These are phyloP conservation scores for Helleia helle DNA, from an alignment of 2,888 invertebrate species.

Conservation along the genomic window DNA sequence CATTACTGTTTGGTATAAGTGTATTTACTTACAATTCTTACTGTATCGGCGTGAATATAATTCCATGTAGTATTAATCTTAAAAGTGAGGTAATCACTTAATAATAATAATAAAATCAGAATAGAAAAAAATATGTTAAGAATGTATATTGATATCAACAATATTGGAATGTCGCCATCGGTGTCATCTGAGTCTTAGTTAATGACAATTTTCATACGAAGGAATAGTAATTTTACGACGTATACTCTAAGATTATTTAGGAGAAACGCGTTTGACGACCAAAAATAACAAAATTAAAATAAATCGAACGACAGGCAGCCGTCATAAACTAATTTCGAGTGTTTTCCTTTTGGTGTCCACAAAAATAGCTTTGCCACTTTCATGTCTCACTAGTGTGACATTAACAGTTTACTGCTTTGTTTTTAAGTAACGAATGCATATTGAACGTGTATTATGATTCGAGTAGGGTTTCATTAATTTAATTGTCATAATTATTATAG, in stretches of 20 bases:
- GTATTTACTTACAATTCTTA: no score
- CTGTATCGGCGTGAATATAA: no score
- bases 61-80: no score
- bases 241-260: constrained; percentile 51
- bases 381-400: constrained; percentile 62
- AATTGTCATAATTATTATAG: no score
- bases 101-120: no score
- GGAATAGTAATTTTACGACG: constrained; percentile 46
- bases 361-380: constrained; percentile 70
- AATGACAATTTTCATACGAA: constrained; percentile 63
- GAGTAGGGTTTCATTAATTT: no score
- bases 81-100: no score
- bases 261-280: constrained; percentile 47
- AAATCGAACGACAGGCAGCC: constrained; percentile 73
- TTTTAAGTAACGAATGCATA: constrained; percentile 42
- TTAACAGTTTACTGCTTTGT: constrained; percentile 60
- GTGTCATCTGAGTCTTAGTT: constrained; percentile 47
- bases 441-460: constrained; percentile 23
- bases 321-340: constrained; percentile 74
- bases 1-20: no score
- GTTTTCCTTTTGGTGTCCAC: constrained; percentile 68
- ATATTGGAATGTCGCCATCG: constrained; percentile 21
- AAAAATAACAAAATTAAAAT: constrained; percentile 73
- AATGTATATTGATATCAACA: no score
- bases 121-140: no score